These are phyloP conservation scores for Plebejus argus DNA, from an alignment of 2,888 invertebrate species.

Conservation along the genomic window DNA sequence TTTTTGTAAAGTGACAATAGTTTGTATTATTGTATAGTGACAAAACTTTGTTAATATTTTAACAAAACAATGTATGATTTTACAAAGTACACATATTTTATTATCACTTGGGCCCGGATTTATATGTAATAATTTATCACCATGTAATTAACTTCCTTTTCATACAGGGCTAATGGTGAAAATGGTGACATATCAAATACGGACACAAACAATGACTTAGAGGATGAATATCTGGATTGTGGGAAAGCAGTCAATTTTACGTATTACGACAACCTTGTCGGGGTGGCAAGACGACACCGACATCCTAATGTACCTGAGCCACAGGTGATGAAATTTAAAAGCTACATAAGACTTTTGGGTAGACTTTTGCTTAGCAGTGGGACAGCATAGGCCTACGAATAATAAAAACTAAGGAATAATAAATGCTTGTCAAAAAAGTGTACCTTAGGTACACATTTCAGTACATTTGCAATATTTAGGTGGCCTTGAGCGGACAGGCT, in stretches of 20 bases:
- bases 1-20: no score
- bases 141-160: background rate
- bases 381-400: no score
- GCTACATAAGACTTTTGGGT: background rate
- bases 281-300: constrained; percentile 90
- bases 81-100: constrained; percentile 1
- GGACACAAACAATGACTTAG: constrained; percentile 62
- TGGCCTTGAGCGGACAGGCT: no score
- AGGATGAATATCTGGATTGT: constrained; percentile 88
- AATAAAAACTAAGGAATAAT: no score
- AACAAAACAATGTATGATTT: constrained; percentile 10
- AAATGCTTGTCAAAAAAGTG: no score
- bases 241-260: constrained; percentile 93
- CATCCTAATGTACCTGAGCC: constrained; percentile 94
- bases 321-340: constrained; percentile 63
- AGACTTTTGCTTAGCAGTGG: no score
- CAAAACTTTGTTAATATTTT: no score
- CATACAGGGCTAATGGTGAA: constrained; percentile 62
- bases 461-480: no score
- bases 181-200: constrained; percentile 59
- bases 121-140: background rate
- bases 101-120: no score
- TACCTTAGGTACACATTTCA: no score
- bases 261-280: constrained; percentile 93
- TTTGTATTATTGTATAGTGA: no score